Conservation (phyloP, 2,113 vertebrate genomes). For the Gallinago jamesoni region DNA sequence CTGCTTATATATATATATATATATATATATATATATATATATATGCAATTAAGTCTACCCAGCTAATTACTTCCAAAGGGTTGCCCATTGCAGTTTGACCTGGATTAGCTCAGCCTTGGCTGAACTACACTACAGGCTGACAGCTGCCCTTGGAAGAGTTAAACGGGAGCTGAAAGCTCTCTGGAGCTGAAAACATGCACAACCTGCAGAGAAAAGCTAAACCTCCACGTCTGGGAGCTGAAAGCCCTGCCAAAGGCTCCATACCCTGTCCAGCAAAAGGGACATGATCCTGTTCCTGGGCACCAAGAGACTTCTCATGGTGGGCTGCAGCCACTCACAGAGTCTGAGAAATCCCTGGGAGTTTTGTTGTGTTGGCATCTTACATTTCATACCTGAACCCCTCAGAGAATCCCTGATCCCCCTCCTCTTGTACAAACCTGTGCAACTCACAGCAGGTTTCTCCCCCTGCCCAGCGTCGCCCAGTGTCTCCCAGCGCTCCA, state of each 20-base stretch:
- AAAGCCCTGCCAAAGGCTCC: neutral
- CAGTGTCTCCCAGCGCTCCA: fast-evolving
- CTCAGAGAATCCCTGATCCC: neutral
- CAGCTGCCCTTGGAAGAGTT: neutral
- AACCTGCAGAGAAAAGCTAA: neutral
- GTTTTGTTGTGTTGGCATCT: neutral
- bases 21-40: neutral
- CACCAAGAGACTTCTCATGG: neutral
- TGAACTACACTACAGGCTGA: neutral
- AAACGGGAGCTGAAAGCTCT: neutral
- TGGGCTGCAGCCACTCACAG: neutral
- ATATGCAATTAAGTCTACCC: neutral
- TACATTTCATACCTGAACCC: neutral
- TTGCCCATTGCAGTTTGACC: neutral
- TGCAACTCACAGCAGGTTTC: neutral
- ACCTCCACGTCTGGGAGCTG: neutral
- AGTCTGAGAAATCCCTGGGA: neutral
- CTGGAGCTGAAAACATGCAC: neutral
- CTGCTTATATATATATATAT: neutral
- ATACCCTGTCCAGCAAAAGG: neutral
- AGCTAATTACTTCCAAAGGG: neutral
- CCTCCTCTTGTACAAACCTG: neutral
- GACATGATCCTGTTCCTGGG: neutral
- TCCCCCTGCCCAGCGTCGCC: too few relatives aligned
- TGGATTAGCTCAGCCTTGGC: neutral